A percentile compares a stretch with the other conserved stretches of the same genome.
phyloP scores from a whole-genome alignment of 2,113 vertebrate genomes.

The Hyperoodon ampullatus region DNA sequence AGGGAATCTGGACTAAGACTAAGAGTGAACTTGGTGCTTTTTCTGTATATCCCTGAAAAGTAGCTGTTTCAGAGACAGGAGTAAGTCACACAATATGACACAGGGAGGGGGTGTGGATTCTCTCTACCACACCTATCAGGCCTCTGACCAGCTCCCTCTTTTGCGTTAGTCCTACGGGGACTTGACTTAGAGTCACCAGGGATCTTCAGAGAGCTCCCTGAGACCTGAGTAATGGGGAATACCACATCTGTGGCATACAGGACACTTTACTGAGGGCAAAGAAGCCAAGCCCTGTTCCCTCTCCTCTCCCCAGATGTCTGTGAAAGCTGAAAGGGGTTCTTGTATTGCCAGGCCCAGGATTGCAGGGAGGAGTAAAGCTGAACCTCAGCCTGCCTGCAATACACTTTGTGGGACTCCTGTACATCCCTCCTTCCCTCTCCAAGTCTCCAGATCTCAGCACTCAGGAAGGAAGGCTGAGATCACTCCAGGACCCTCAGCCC shows the following conservation, averaged over 20 bases:
- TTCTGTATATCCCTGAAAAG: neutral
- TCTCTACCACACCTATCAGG: neutral
- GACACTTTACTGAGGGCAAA: neutral
- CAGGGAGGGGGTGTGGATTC: rapidly evolving
- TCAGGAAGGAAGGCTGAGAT: neutral
- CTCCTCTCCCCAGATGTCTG: neutral
- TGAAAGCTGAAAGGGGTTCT: neutral
- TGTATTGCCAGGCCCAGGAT: neutral
- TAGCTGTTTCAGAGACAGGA: neutral
- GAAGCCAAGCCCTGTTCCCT: neutral
- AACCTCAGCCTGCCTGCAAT: neutral
- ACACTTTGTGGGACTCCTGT: neutral
- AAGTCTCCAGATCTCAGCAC: neutral
- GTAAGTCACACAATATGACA: neutral
- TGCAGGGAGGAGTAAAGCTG: neutral
- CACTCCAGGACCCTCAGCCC: neutral
- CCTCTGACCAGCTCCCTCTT: neutral
- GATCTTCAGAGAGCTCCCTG: neutral
- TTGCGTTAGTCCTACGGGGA: neutral
- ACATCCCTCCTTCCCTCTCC: neutral
- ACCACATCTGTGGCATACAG: neutral
- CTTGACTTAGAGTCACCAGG: neutral
- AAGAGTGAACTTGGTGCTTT: neutral
- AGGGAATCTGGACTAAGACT: neutral
- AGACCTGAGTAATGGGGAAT: neutral